These are phyloP conservation scores for Eciton burchellii DNA, from an alignment of 1,140 invertebrate species.

Conservation along the genomic window DNA sequence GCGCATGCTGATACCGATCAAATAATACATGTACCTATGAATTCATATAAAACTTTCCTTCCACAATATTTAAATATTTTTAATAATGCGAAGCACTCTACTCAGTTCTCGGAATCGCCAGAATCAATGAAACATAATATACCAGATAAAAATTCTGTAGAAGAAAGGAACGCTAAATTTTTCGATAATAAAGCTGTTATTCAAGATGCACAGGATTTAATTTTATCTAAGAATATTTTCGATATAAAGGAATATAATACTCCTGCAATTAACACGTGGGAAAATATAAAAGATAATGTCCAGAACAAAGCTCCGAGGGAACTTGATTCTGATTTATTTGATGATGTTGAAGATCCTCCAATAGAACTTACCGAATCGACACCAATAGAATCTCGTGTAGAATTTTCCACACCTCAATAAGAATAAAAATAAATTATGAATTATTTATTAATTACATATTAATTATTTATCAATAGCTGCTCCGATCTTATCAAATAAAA, in stretches of 20 bases:
- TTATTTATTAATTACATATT: not conserved
- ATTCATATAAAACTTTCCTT: conserved; percentile 9
- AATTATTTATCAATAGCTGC: too few relatives aligned
- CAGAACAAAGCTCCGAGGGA: not conserved
- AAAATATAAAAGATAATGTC: not conserved
- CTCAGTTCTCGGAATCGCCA: not conserved
- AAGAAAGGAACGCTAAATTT: not conserved
- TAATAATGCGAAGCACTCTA: conserved; percentile 11
- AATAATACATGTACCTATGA: conserved; percentile 1
- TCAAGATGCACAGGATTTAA: not conserved
- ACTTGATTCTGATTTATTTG: conserved; percentile 45
- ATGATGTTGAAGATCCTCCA: conserved; percentile 51
- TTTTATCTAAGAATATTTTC: not conserved
- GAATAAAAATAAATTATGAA: not conserved
- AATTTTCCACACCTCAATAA: not conserved
- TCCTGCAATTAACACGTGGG: not conserved
- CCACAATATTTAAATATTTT: conserved; percentile 28
- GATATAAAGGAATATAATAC: not conserved
- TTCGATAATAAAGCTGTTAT: not conserved
- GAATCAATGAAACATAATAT: conserved; percentile 6
- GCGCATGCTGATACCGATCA: not conserved
- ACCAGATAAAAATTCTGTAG: not conserved
- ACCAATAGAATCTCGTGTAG: not conserved
- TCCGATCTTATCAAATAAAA: too few relatives aligned
- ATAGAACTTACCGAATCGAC: not conserved